phyloP scores from a whole-genome alignment of 2,113 vertebrate genomes.

The Cavia aperea region DNA sequence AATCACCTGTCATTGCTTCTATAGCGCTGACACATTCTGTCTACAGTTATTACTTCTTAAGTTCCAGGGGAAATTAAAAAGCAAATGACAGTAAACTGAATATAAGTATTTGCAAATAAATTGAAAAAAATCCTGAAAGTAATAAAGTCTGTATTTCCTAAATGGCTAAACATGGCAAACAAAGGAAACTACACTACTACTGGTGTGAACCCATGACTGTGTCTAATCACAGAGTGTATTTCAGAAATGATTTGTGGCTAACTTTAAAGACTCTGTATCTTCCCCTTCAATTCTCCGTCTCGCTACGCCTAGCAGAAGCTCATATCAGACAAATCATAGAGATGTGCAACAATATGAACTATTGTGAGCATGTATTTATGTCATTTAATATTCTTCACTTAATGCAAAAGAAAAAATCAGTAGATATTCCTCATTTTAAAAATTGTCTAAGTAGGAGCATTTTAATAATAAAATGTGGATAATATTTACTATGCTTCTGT shows the following conservation, averaged over 20 bases:
- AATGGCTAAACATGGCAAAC: neutral
- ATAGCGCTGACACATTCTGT: neutral
- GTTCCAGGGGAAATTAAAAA: neutral
- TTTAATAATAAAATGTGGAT: neutral
- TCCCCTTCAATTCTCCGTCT: neutral
- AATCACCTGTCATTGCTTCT: neutral
- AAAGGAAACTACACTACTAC: neutral
- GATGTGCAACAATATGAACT: neutral
- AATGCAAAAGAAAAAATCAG: neutral
- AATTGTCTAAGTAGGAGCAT: neutral
- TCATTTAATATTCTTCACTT: neutral
- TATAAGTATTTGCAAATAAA: neutral
- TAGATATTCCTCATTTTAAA: neutral
- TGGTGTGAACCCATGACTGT: neutral
- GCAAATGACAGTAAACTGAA: neutral
- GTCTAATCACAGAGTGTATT: neutral
- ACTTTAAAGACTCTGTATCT: neutral
- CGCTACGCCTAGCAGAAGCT: neutral
- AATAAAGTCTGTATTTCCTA: neutral
- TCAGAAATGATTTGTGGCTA: neutral
- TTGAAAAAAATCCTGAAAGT: neutral
- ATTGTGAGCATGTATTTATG: neutral
- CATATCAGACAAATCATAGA: neutral
- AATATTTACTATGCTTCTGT: neutral
- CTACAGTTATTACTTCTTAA: neutral